Evolutionary conservation across 64 coral and sea anemone genomes (phyloP).

Genomic region (Actinia equina): DNA sequence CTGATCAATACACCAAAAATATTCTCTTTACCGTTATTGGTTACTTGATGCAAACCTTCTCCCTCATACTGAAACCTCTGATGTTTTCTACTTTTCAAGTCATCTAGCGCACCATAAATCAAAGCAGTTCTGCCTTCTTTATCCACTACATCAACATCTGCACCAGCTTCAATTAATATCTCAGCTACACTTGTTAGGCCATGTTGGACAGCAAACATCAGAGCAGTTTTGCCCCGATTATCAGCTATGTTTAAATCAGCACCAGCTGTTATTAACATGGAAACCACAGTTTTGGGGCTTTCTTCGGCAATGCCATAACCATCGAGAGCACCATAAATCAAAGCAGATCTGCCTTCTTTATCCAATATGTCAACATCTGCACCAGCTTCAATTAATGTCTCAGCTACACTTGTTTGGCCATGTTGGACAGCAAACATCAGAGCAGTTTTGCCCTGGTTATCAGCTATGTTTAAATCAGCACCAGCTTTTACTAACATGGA

Average conservation of each 20-base stretch:
- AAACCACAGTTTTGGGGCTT: no score
- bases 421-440: neutral
- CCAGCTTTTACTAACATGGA: neutral
- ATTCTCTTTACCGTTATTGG: neutral
- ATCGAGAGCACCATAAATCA: neutral
- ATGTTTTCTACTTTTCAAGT: no score
- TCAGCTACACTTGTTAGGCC: neutral
- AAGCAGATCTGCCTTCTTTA: neutral
- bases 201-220: neutral
- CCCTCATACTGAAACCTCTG: no score
- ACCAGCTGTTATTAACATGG: neutral
- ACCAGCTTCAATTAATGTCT: neutral
- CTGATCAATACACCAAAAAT: neutral
- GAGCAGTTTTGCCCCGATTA: neutral
- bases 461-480: constrained; percentile 3
- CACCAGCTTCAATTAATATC: neutral
- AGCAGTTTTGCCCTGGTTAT: neutral
- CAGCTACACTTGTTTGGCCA: neutral
- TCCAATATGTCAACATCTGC: neutral
- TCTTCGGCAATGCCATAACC: no score
- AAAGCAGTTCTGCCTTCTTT: neutral
- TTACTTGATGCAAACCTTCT: no score
- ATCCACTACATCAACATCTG: neutral
- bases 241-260: constrained; percentile 3
- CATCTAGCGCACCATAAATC: neutral